These are phyloP conservation scores for Scartelaos histophorus DNA, from an alignment of 2,113 vertebrate genomes.

Conservation along the genomic window DNA sequence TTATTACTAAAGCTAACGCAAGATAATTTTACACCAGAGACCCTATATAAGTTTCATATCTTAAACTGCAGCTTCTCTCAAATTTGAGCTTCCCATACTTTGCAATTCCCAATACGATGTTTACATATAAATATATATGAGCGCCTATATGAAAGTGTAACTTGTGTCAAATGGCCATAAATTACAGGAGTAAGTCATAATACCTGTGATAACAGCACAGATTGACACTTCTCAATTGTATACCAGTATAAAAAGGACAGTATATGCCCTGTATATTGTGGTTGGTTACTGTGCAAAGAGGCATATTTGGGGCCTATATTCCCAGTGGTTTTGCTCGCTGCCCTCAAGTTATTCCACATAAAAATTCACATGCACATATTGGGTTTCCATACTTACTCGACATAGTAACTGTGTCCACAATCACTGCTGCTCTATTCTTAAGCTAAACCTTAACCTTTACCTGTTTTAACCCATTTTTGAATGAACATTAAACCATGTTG, in stretches of 20 bases:
- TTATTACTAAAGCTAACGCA: conserved; percentile 9
- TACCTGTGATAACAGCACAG: too few relatives aligned
- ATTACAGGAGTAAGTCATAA: too few relatives aligned
- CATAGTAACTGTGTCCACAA: too few relatives aligned
- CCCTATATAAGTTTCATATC: neutral
- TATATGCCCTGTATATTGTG: conserved; percentile 39
- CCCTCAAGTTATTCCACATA: conserved; percentile 17
- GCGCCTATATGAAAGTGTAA: too few relatives aligned
- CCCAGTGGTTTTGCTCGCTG: conserved; percentile 41
- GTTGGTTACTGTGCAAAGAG: conserved; percentile 45
- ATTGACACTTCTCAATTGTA: neutral
- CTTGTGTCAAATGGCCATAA: too few relatives aligned
- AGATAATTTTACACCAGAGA: conserved; percentile 8
- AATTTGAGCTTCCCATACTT: neutral
- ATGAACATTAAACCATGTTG: too few relatives aligned
- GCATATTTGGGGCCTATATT: conserved; percentile 58
- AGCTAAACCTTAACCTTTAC: too few relatives aligned
- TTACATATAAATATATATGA: too few relatives aligned
- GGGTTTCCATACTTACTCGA: too few relatives aligned
- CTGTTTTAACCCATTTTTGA: too few relatives aligned
- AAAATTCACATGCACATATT: too few relatives aligned
- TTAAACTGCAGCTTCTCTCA: neutral
- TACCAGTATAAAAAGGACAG: conserved; percentile 44
- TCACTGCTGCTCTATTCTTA: too few relatives aligned
- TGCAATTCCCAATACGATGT: neutral